Evolutionary conservation across 2,797 vertebrate genomes (phyloP), one percentile per base, ranked within the genome.

Genomic region (Calcarius lapponicus): DNA sequence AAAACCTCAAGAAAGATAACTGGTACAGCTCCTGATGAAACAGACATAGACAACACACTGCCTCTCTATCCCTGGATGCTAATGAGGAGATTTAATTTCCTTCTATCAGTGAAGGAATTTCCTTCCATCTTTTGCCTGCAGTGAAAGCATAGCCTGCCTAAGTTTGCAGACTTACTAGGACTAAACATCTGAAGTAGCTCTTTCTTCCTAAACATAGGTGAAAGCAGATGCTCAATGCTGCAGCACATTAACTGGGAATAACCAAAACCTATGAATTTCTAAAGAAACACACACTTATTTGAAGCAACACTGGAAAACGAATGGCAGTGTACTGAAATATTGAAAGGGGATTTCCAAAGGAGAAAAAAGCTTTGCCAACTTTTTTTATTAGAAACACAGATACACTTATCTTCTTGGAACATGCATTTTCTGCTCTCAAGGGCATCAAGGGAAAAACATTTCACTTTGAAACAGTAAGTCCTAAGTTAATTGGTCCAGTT

Each of bases 31-130:
- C 26, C 31, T 47, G 24, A 73, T 29, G 24, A 56, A 87, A 70
- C 0, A 22, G 14, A 69, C 10, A 81, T 0, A 9, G n/a, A 62
- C 4, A 54, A 34, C 9, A 72, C 81, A 86, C 0, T 29, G 42
- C 29, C 48, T 11, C 4, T 42, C 34, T 36, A 18, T 7, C 36
- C 80, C 69, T 54, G 24, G 61, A 87, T 43, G 34, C 28, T 74
- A 64, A 79, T 6, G 7, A 48, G 20, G 16, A 79, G 12, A 14
- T 60, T 92, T 61, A 18, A 86, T 40, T 71, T 85, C 56, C 31
- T 57, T 65, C 67, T 25, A 74, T 12, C 26, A 38, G 34, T 1
- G 7, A 86, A 75, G 7, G 34, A 34, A 84, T 28, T 69, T 60
- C 32, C 16, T 92, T 83, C 83, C 29, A 43, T 48, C 18, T 78